Conservation (phyloP, 2,888 invertebrate genomes). For the Rhaphigaster nebulosa region DNA sequence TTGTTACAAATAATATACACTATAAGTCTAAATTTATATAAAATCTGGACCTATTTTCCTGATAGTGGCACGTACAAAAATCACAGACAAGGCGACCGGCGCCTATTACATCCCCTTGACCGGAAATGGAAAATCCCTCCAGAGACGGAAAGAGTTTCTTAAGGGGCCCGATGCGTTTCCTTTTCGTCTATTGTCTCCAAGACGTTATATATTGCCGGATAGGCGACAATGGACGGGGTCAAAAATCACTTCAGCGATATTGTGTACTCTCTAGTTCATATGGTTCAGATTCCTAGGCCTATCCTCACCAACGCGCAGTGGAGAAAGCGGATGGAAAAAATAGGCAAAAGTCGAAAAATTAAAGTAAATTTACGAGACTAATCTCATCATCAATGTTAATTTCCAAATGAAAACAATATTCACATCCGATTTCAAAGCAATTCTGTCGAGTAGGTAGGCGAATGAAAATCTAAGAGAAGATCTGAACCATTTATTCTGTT, state of each 20-base stretch:
- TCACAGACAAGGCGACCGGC: not conserved
- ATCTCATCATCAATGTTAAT: too few species aligned
- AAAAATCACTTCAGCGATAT: not conserved
- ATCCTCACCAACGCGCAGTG: not conserved
- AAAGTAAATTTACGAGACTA: too few species aligned
- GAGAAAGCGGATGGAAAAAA: too few species aligned
- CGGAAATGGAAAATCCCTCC: not conserved
- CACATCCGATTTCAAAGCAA: too few species aligned
- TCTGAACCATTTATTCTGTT: too few species aligned
- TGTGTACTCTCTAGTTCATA: not conserved
- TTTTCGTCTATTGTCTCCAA: constrained; percentile 16
- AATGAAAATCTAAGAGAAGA: too few species aligned
- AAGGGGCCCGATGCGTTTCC: not conserved
- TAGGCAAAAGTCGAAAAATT: too few species aligned
- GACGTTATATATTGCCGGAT: not conserved
- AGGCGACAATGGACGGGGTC: not conserved
- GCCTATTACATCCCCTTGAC: not conserved
- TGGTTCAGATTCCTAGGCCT: not conserved
- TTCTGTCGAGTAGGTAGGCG: too few species aligned
- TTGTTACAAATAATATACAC: too few species aligned
- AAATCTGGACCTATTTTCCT: too few species aligned
- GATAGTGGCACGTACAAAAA: not conserved
- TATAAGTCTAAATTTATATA: too few species aligned
- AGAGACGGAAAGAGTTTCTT: not conserved
- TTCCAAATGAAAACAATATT: too few species aligned